A percentile compares a stretch with the other conserved stretches of the same genome.
phyloP scores from a whole-genome alignment of 2,113 vertebrate species.

The Phrynosoma blainvillii region DNA sequence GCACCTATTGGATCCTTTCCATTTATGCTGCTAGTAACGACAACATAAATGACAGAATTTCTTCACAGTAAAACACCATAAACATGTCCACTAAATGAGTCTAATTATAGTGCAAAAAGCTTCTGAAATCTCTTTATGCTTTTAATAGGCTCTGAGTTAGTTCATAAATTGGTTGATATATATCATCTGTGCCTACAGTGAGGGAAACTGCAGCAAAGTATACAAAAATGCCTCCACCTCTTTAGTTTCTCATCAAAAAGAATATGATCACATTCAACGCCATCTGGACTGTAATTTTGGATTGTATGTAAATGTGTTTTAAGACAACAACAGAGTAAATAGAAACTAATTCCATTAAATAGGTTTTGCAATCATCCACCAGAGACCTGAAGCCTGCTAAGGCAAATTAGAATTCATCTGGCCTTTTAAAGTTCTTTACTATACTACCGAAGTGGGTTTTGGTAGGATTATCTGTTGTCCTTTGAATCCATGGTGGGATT shows the following conservation, averaged over 20 bases:
- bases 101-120: not conserved
- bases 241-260: not conserved
- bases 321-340: not conserved
- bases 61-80: not conserved
- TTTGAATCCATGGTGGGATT: too few species aligned
- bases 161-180: too few species aligned
- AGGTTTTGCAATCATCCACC: not conserved
- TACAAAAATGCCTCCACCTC: not conserved
- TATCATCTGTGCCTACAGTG: not conserved
- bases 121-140: not conserved
- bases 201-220: not conserved
- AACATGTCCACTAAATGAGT: not conserved
- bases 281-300: not conserved
- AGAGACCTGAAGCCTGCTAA: not conserved
- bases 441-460: not conserved
- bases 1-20: not conserved
- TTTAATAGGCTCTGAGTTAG: not conserved
- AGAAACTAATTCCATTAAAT: not conserved
- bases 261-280: not conserved
- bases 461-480: too few species aligned
- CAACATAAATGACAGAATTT: not conserved
- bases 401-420: not conserved
- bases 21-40: too few species aligned
- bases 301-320: not conserved
- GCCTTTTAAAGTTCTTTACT: not conserved